These are phyloP conservation scores for Brachionus sp. DNA, from an alignment of 1,140 invertebrate genomes.

Conservation along the genomic window DNA sequence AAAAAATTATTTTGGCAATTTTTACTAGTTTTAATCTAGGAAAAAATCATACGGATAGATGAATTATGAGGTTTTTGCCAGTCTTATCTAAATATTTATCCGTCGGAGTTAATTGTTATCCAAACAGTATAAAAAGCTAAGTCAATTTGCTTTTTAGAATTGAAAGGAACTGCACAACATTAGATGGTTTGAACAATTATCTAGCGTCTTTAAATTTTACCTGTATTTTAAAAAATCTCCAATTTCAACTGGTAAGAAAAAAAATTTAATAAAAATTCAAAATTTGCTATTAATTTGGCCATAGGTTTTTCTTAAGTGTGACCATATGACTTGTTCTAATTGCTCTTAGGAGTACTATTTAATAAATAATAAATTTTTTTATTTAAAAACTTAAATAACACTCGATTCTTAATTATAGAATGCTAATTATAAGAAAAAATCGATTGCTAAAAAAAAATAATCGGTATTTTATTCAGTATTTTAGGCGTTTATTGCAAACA, in stretches of 20 bases:
- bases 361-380: not conserved
- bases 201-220: not conserved
- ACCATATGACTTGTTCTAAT: not conserved
- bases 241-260: too few species aligned
- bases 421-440: not conserved
- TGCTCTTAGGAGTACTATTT: not conserved
- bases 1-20: not conserved
- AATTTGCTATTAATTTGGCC: too few species aligned
- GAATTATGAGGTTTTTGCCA: not conserved
- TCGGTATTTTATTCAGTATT: not conserved
- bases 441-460: not conserved
- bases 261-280: too few species aligned
- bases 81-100: not conserved
- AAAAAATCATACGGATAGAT: not conserved
- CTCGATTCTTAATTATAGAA: not conserved
- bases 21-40: not conserved
- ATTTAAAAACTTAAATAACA: not conserved
- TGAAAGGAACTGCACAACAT: not conserved
- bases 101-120: not conserved
- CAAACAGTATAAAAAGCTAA: not conserved
- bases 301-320: not conserved
- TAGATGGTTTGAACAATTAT: not conserved
- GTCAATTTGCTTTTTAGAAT: not conserved
- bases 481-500: conserved; percentile 4
- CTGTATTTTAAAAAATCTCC: not conserved